Evolutionary conservation across 2,888 invertebrate genomes (phyloP).

Genomic region (Aphelenchoides bicaudatus): DNA sequence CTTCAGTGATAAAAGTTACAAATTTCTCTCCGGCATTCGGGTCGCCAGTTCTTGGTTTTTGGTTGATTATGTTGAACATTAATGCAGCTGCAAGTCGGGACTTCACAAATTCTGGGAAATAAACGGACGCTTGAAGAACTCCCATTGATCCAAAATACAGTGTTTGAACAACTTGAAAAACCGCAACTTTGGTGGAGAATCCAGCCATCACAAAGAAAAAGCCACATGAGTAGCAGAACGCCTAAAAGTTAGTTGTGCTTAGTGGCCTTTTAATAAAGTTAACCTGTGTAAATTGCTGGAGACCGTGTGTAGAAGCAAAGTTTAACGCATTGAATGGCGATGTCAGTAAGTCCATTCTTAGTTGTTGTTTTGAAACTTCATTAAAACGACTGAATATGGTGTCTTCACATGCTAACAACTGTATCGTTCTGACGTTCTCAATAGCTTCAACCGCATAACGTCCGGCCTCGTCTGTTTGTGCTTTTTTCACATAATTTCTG

Average conservation of each 20-base stretch:
- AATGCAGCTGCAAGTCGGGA: constrained; percentile 60
- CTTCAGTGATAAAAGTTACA: constrained; percentile 15
- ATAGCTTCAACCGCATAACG: constrained; percentile 33
- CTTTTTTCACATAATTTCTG: constrained; percentile 20
- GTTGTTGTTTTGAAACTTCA: constrained; percentile 19
- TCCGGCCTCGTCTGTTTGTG: constrained; percentile 30
- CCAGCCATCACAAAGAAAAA: constrained; percentile 26
- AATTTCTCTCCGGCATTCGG: constrained; percentile 24
- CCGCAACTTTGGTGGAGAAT: constrained; percentile 22
- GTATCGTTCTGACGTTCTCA: constrained; percentile 34
- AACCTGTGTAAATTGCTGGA: constrained; percentile 27
- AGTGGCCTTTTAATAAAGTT: not conserved
- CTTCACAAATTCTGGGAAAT: constrained; percentile 61
- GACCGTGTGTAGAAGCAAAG: constrained; percentile 29
- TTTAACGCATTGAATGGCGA: constrained; percentile 25
- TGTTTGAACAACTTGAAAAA: constrained; percentile 36
- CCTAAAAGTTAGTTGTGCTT: constrained; percentile 13
- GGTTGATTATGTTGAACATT: constrained; percentile 58
- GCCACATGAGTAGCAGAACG: constrained; percentile 30
- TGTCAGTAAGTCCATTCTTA: constrained; percentile 21
- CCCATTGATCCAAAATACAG: constrained; percentile 27
- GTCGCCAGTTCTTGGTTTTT: constrained; percentile 58
- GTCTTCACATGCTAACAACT: constrained; percentile 30
- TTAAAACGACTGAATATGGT: constrained; percentile 19
- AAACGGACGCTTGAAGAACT: constrained; percentile 32